Evolutionary conservation across 2,888 invertebrate species (phyloP).

Genomic region (Cantharis flavilabris): DNA sequence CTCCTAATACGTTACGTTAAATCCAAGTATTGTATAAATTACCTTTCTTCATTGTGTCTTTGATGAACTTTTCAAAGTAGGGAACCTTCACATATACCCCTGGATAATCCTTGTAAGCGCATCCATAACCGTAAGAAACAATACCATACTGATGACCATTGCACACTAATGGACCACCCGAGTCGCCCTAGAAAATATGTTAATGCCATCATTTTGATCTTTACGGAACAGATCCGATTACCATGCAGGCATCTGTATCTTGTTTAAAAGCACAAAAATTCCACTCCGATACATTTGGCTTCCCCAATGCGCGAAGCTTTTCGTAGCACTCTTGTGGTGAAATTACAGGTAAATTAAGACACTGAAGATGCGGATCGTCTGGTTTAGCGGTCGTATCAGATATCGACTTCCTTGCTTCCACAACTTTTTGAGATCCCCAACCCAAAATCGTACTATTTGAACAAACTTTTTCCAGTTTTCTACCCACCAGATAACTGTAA

Average conservation of each 20-base stretch:
- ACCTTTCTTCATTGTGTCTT: background rate
- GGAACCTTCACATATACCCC: background rate
- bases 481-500: too few relatives aligned
- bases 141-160: conserved; percentile 7
- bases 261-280: background rate
- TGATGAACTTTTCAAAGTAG: background rate
- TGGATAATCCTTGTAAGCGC: background rate
- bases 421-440: background rate
- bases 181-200: conserved; percentile 5
- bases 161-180: conserved; percentile 13
- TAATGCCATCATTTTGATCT: background rate
- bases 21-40: background rate
- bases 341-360: background rate
- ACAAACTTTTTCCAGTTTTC: background rate
- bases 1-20: too few relatives aligned
- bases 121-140: background rate
- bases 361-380: background rate
- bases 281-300: rapidly evolving
- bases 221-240: background rate
- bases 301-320: background rate
- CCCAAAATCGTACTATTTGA: background rate
- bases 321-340: background rate
- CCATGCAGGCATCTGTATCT: background rate
- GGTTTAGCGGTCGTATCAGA: too few relatives aligned
- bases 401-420: too few relatives aligned